A percentile compares a stretch with the other conserved stretches of the same genome.
Evolutionary conservation across 2,797 vertebrate genomes (phyloP).

Genomic region (Coccyzus lansbergi): DNA sequence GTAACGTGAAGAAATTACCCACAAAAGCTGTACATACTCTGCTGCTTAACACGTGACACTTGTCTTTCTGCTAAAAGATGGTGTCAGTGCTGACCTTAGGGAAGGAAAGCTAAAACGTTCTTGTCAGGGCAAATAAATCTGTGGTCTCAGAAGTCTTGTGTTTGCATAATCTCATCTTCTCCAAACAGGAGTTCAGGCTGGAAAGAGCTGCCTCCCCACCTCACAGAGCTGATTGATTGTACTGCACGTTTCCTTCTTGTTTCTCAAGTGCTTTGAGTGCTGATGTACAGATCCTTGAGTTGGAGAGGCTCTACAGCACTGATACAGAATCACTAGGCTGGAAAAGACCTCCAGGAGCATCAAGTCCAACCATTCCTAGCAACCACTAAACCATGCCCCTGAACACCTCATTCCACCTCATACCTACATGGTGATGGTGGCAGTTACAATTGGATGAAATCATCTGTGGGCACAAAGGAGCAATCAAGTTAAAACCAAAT

Average conservation of each 20-base stretch:
- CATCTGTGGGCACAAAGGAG: neutral
- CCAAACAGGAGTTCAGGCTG: neutral
- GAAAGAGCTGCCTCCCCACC: neutral
- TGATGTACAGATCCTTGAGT: neutral
- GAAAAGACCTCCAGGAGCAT: too few relatives aligned
- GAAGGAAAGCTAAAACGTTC: neutral
- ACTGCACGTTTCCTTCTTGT: neutral
- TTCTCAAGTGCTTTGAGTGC: neutral
- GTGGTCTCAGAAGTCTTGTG: neutral
- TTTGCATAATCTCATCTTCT: conserved; percentile 5
- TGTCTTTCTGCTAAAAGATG: neutral
- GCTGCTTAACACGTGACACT: neutral
- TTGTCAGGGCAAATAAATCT: neutral
- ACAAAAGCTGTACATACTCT: neutral
- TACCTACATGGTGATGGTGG: fast-evolving
- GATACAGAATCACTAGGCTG: too few relatives aligned
- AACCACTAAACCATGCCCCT: too few relatives aligned
- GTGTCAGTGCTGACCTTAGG: neutral
- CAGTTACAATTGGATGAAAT: neutral
- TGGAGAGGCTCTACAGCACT: neutral
- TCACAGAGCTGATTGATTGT: neutral
- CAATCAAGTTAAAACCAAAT: neutral
- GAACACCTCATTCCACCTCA: too few relatives aligned
- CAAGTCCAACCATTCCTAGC: too few relatives aligned
- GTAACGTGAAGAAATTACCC: neutral